Evolutionary conservation across 1,140 invertebrate genomes (phyloP).

Genomic region (Diploscapter pachys): DNA sequence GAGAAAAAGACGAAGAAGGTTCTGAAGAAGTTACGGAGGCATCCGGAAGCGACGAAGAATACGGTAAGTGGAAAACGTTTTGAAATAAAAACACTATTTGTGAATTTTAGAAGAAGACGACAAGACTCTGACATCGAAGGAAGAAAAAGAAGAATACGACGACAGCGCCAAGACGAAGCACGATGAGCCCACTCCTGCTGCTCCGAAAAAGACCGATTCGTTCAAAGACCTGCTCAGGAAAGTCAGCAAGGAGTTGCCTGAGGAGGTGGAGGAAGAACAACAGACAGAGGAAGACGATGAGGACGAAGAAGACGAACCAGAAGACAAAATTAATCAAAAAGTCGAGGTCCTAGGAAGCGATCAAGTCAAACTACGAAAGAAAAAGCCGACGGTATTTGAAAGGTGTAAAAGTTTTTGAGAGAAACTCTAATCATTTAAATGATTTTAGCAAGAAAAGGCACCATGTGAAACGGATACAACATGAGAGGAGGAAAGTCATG

Average conservation of each 20-base stretch:
- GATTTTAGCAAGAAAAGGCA: no score
- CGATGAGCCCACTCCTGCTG: no score
- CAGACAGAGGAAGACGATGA: neutral
- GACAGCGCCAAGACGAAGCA: no score
- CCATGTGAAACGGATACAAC: no score
- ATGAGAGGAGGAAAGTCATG: no score
- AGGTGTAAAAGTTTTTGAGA: no score
- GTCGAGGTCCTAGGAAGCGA: neutral
- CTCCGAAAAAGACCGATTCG: no score
- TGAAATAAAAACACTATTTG: neutral
- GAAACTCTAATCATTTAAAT: no score
- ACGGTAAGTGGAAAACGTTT: neutral
- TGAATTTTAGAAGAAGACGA: slow-evolving; percentile 16
- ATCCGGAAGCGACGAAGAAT: neutral
- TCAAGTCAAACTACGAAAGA: slow-evolving; percentile 8
- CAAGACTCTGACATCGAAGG: slow-evolving; percentile 11
- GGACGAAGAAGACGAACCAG: slow-evolving; percentile 8
- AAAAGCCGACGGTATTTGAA: neutral
- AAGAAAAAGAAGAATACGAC: neutral
- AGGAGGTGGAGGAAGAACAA: no score
- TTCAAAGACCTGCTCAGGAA: no score
- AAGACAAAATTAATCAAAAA: neutral
- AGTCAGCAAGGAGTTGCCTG: no score
- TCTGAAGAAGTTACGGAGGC: slow-evolving; percentile 1
- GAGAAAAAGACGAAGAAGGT: slow-evolving; percentile 8